Evolutionary conservation across 2,888 invertebrate genomes (phyloP).

Genomic region (Reticulitermes lucifugus): DNA sequence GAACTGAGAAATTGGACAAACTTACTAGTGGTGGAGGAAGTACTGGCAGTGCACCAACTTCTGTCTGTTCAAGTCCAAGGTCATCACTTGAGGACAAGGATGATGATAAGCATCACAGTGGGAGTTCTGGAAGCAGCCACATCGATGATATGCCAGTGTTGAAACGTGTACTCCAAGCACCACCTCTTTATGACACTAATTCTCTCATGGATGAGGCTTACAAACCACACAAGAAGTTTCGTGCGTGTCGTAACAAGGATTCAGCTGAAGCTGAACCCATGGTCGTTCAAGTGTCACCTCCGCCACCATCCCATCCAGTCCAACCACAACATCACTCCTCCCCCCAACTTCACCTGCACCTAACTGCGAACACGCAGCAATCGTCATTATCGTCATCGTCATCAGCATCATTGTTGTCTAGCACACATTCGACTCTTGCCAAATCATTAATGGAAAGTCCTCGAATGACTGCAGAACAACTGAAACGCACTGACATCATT

Average conservation of each 20-base stretch:
- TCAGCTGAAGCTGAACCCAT: conserved; percentile 83
- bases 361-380: conserved; percentile 60
- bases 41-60: conserved; percentile 73
- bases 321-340: conserved; percentile 55
- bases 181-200: conserved; percentile 90
- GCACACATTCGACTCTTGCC: conserved; percentile 90
- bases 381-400: conserved; percentile 60
- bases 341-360: conserved; percentile 65
- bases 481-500: conserved; percentile 92
- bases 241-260: conserved; percentile 82
- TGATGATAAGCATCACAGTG: conserved; percentile 69
- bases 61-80: conserved; percentile 87
- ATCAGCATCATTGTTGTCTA: conserved; percentile 73
- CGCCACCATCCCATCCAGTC: conserved; percentile 46
- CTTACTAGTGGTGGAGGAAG: conserved; percentile 68
- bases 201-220: conserved; percentile 95
- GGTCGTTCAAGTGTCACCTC: conserved; percentile 58
- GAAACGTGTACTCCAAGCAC: conserved; percentile 92
- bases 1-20: conserved; percentile 88
- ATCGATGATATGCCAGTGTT: conserved; percentile 93
- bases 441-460: conserved; percentile 94
- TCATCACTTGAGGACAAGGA: conserved; percentile 77
- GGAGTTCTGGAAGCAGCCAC: conserved; percentile 41
- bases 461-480: conserved; percentile 91
- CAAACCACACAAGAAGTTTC: conserved; percentile 95